Evolutionary conservation across 1,140 invertebrate genomes (phyloP), one percentile per base, ranked within the genome.

Genomic region (Bombus affinis): DNA sequence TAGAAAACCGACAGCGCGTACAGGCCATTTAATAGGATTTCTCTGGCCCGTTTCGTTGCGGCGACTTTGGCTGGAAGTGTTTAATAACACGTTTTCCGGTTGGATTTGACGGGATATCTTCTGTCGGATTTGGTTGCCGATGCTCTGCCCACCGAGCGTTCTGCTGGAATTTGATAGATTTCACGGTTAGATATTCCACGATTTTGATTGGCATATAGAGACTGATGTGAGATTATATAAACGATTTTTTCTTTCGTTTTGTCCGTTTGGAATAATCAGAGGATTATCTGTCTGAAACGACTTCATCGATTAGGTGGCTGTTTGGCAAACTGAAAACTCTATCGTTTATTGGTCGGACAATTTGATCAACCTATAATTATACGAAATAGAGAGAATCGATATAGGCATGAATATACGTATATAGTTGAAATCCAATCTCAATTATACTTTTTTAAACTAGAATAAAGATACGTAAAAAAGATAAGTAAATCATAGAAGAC

Each of bases 31-130:
- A 59, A 84, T 79, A n/a, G 47, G 82, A 84, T 84, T 79, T 62
- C 75, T 79, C 82, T 59, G 22, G 39, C n/a, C 53, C 22, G 32
- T 22, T 59, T 15, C 25, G 15, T 10, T 68, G 10, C 12, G 32
- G 32, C 22, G 13, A 13, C 47, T 53, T 53, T 53, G 47, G 1
- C 47, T 35, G 35, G 35, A 68, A 35, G 65, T 59, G 75, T 79
- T 84, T 78, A 83, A 83, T 57, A 83, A 78, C 81, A 77, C 47
- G 62, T 70, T 77, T 42, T 32, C 66, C 32, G 35, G 25, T 35
- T 12, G 12, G 44, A 57, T 83, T 77, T 78, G 74, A 84, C 75
- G 65, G 65, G 39, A 66, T 57, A 28, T 35, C 75, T 9, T 28
- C 37, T 35, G 75, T 47, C 35, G 53, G 75, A 84, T 83, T 83